These are phyloP conservation scores for Eidolon helvum DNA, from an alignment of 2,113 vertebrate species.

Conservation along the genomic window DNA sequence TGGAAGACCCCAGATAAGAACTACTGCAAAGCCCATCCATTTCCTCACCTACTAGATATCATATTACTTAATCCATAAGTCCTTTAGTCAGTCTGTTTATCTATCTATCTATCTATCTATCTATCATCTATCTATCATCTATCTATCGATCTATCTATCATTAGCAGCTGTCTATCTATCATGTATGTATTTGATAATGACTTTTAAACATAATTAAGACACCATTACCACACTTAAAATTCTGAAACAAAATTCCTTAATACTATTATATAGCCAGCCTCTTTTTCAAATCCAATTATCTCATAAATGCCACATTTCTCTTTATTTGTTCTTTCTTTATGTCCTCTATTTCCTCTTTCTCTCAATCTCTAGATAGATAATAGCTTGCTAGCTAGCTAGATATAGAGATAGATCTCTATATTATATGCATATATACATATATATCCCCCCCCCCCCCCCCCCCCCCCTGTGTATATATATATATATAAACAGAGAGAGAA, in stretches of 20 bases:
- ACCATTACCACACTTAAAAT: not conserved
- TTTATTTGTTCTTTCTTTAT: not conserved
- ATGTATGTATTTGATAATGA: not conserved
- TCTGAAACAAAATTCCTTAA: not conserved
- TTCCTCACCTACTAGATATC: rapidly evolving
- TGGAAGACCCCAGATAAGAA: not conserved
- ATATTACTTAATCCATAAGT: not conserved
- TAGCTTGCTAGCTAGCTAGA: not conserved
- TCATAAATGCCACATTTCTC: not conserved
- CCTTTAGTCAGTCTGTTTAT: not conserved
- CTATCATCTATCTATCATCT: not conserved
- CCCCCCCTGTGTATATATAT: no score
- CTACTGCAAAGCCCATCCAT: not conserved
- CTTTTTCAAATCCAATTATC: not conserved
- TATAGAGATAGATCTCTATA: not conserved
- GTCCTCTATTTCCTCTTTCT: not conserved
- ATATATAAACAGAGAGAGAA: not conserved
- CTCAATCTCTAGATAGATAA: not conserved
- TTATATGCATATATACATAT: not conserved
- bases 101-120: not conserved
- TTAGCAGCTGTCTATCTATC: not conserved
- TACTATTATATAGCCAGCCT: not conserved
- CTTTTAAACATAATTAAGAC: not conserved
- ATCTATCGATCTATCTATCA: not conserved
- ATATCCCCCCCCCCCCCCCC: no score